Evolutionary conservation across 1,140 invertebrate genomes (phyloP).

Genomic region (Eulimnadia texana): DNA sequence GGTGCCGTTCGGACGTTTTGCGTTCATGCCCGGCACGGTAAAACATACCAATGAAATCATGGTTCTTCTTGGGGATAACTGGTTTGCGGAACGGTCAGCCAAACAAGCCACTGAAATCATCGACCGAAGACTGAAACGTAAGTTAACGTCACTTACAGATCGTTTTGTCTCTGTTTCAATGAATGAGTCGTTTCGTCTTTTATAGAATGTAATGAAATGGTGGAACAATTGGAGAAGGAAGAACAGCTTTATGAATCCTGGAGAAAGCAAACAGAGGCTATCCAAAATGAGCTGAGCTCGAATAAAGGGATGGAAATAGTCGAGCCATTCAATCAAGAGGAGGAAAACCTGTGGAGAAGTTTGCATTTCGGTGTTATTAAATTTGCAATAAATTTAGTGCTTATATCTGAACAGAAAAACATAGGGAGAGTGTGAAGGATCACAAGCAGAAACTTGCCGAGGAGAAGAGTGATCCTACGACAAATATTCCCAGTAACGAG

Average conservation of each 20-base stretch:
- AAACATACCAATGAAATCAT: slow-evolving; percentile 57
- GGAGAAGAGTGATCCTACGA: slow-evolving; percentile 22
- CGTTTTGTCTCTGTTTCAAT: background rate
- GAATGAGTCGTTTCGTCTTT: slow-evolving; percentile 18
- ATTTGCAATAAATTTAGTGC: slow-evolving; percentile 14
- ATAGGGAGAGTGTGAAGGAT: slow-evolving; percentile 34
- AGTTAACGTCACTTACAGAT: no score
- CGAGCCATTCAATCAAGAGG: slow-evolving; percentile 38
- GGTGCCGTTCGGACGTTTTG: slow-evolving; percentile 47
- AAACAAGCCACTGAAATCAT: slow-evolving; percentile 46
- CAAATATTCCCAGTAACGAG: slow-evolving; percentile 28
- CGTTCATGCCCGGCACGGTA: slow-evolving; percentile 49
- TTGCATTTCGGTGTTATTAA: slow-evolving; percentile 25
- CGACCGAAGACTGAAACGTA: slow-evolving; percentile 42
- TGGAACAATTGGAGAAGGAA: slow-evolving; percentile 34
- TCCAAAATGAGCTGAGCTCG: slow-evolving; percentile 28
- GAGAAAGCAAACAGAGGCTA: slow-evolving; percentile 26
- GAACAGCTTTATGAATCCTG: slow-evolving; percentile 31
- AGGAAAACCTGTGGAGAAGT: slow-evolving; percentile 39
- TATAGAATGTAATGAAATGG: slow-evolving; percentile 34
- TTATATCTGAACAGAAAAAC: slow-evolving; percentile 28
- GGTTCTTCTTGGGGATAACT: slow-evolving; percentile 49
- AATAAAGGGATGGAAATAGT: slow-evolving; percentile 32
- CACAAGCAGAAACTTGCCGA: slow-evolving; percentile 31
- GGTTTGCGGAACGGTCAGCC: slow-evolving; percentile 51